Conservation (phyloP, 2,888 invertebrate genomes). For the Coelinius sp. region DNA sequence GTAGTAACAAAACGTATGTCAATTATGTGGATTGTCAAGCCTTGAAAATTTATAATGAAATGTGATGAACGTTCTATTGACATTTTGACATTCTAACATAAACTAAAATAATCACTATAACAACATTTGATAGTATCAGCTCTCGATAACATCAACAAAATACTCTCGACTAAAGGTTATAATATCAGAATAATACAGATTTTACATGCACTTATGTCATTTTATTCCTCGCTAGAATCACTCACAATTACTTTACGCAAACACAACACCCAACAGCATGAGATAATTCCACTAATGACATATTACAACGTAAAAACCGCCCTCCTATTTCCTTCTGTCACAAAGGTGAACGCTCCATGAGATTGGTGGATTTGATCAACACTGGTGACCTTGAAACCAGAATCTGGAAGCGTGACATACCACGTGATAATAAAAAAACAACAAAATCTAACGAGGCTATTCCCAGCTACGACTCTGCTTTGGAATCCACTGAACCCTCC, state of each 20-base stretch:
- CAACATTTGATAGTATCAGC: not conserved
- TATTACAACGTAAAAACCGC: conserved; percentile 34
- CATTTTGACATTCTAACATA: not conserved
- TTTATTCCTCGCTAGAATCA: not conserved
- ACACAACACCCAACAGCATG: not conserved
- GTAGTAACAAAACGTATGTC: too few species aligned
- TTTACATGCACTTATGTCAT: not conserved
- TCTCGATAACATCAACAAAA: not conserved
- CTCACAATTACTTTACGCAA: not conserved
- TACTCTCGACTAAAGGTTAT: not conserved
- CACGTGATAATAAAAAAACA: conserved; percentile 39
- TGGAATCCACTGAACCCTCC: conserved; percentile 33
- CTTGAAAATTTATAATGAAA: not conserved
- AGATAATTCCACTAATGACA: conserved; percentile 13
- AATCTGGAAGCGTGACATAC: conserved; percentile 46
- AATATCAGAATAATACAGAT: not conserved
- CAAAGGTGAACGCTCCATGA: conserved; percentile 48
- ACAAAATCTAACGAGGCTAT: conserved; percentile 43
- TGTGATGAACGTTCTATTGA: not conserved
- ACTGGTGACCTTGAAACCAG: conserved; percentile 26
- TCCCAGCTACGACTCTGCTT: conserved; percentile 37
- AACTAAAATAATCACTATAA: not conserved
- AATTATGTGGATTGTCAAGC: too few species aligned
- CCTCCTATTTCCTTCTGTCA: conserved; percentile 46
- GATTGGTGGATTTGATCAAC: conserved; percentile 38